A percentile compares a stretch with the other conserved stretches of the same genome.
Evolutionary conservation across 2,797 vertebrate genomes (phyloP).

Genomic region (Parauchenoglanis ngamensis): DNA sequence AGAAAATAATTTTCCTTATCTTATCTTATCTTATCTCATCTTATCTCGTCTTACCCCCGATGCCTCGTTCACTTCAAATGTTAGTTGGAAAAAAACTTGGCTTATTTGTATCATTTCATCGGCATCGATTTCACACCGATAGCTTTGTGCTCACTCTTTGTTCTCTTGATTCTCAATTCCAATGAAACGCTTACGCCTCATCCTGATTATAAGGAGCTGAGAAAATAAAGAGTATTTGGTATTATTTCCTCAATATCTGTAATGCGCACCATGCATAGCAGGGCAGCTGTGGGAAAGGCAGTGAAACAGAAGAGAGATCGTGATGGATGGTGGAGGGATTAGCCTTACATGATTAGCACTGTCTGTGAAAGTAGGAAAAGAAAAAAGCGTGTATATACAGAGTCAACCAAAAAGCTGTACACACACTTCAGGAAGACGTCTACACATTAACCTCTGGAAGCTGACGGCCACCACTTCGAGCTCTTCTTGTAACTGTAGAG

Average conservation of each 20-base stretch:
- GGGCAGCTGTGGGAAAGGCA: not conserved
- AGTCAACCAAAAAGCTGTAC: no score
- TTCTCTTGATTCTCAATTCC: not conserved
- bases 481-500: no score
- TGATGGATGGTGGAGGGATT: not conserved
- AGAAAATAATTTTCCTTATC: not conserved
- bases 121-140: not conserved
- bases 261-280: not conserved
- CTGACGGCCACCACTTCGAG: no score
- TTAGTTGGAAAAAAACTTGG: not conserved
- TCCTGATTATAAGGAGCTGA: not conserved
- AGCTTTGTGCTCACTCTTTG: not conserved
- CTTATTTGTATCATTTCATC: not conserved
- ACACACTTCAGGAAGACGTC: no score
- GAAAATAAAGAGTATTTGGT: not conserved
- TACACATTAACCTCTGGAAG: no score
- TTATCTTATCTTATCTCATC: no score
- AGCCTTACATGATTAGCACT: not conserved
- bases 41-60: not conserved
- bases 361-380: not conserved
- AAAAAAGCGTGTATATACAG: not conserved
- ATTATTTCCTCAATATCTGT: slow-evolving; percentile 3
- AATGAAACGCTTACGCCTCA: not conserved
- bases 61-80: not conserved
- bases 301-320: not conserved